A percentile compares a stretch with the other conserved stretches of the same genome.
phyloP scores from a whole-genome alignment of 2,888 invertebrate species.

The Zootermopsis nevadensis region DNA sequence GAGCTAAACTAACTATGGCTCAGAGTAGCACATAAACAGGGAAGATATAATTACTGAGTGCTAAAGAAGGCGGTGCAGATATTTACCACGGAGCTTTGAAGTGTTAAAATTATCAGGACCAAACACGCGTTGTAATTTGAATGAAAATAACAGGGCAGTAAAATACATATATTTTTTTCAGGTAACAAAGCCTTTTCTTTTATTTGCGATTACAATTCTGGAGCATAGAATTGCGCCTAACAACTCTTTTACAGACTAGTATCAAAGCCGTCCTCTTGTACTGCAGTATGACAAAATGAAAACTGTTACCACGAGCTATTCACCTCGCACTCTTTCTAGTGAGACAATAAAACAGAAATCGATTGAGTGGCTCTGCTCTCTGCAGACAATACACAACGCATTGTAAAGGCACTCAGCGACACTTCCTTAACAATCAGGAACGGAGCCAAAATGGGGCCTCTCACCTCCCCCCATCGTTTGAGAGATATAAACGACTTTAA shows the following conservation, averaged over 20 bases:
- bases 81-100: no score
- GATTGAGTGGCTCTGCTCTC: conserved; percentile 35
- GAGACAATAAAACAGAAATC: conserved; percentile 39
- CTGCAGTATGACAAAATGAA: conserved; percentile 31
- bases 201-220: neutral
- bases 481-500: neutral
- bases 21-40: no score
- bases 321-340: conserved; percentile 2
- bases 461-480: neutral
- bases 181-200: no score
- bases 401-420: neutral
- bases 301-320: conserved; percentile 24
- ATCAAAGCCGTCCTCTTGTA: neutral
- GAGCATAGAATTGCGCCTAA: neutral
- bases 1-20: no score
- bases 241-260: conserved; percentile 1
- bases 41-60: no score
- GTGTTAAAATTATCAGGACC: no score
- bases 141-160: no score
- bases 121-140: no score
- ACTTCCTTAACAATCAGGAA: neutral
- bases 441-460: neutral
- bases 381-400: neutral
- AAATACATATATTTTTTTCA: no score
- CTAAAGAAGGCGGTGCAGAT: no score